Conservation (phyloP, 2,113 vertebrate species). For the Scolopax mira region DNA sequence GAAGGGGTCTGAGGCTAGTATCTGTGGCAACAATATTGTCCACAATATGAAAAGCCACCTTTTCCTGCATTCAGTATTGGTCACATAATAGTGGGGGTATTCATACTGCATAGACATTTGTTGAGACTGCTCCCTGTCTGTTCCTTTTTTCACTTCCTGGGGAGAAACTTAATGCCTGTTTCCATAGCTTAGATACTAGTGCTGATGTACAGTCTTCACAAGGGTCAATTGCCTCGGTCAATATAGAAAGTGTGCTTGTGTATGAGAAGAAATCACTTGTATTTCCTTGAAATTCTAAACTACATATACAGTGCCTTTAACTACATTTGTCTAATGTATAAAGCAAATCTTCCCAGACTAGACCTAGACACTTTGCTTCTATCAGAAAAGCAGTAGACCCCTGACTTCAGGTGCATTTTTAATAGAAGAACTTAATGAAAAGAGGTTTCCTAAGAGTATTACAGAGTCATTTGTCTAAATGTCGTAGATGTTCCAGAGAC, state of each 20-base stretch:
- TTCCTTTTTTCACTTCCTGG: neutral
- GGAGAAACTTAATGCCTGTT: neutral
- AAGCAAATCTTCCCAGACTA: neutral
- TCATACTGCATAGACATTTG: neutral
- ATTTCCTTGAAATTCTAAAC: neutral
- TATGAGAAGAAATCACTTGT: neutral
- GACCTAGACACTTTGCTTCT: neutral
- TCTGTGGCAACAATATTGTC: neutral
- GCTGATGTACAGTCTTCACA: neutral
- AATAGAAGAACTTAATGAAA: neutral
- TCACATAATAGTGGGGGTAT: neutral
- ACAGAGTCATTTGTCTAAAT: constrained; percentile 53
- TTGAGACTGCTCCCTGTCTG: neutral
- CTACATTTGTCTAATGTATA: neutral
- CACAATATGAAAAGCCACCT: neutral
- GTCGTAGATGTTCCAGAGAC: neutral
- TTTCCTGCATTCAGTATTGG: neutral
- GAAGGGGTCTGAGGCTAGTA: neutral
- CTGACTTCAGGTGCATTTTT: neutral
- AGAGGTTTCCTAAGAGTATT: neutral
- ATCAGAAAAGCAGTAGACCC: neutral
- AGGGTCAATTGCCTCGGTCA: neutral
- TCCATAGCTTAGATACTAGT: neutral
- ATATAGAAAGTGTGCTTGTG: neutral
- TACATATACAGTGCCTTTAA: neutral